These are phyloP conservation scores for Pseudomugil gertrudae DNA, from an alignment of 2,797 vertebrate species.

Conservation along the genomic window DNA sequence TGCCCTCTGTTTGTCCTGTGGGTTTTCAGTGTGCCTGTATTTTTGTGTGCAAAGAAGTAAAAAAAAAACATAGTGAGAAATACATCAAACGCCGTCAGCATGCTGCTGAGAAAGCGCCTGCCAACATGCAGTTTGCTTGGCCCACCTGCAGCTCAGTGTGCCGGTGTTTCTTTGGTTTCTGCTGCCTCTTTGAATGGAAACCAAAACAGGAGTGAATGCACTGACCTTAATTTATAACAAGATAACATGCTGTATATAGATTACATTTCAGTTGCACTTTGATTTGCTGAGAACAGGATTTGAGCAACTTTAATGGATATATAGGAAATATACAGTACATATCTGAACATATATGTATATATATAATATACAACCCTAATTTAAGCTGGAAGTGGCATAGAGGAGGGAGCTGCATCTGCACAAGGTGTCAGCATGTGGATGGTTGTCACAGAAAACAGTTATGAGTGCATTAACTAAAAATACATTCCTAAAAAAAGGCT, in stretches of 20 bases:
- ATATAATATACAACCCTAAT: not conserved
- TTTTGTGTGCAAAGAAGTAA: constrained; percentile 21
- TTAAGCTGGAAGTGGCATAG: not conserved
- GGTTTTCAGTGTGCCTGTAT: constrained; percentile 33
- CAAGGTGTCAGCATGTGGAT: not conserved
- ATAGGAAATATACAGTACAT: not conserved
- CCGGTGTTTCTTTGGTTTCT: constrained; percentile 40
- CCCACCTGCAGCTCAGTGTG: constrained; percentile 46
- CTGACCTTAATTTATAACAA: constrained; percentile 13
- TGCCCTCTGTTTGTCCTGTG: constrained; percentile 55
- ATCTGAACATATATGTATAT: too few species aligned
- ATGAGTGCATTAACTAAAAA: not conserved
- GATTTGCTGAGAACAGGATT: not conserved
- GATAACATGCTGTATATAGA: not conserved
- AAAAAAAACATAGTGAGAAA: constrained; percentile 35
- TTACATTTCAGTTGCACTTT: constrained; percentile 5
- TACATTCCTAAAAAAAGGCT: not conserved
- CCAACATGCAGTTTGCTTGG: constrained; percentile 29
- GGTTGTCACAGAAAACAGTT: not conserved
- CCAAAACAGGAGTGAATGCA: constrained; percentile 1
- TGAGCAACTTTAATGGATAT: not conserved
- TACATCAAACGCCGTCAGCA: constrained; percentile 45
- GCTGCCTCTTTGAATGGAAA: constrained; percentile 24
- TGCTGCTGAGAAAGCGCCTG: constrained; percentile 35
- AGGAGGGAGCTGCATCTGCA: not conserved